phyloP scores from a whole-genome alignment of 2,797 vertebrate species.

The Zenarchopterus dispar region DNA sequence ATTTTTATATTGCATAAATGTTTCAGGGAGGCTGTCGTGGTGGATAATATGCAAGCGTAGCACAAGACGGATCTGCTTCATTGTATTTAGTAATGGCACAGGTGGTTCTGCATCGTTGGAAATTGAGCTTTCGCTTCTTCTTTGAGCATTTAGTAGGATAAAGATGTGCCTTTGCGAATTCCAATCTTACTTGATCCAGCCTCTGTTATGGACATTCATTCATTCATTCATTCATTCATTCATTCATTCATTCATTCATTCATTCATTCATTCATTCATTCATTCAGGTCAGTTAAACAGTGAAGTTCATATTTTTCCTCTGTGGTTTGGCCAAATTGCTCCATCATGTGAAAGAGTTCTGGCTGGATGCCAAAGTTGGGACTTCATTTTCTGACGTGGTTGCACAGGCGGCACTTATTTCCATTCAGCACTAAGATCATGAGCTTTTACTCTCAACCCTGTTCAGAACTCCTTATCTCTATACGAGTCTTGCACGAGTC shows the following conservation, averaged over 20 bases:
- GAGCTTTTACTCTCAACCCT: too few species aligned
- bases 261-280: constrained; percentile 3
- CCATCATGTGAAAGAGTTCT: constrained; percentile 7
- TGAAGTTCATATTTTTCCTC: constrained; percentile 8
- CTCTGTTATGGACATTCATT: too few species aligned
- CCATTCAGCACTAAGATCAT: constrained; percentile 48
- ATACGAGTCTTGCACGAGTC: constrained; percentile 1
- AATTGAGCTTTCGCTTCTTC: constrained; percentile 4
- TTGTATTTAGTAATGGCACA: constrained; percentile 11
- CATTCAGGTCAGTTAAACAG: constrained; percentile 5
- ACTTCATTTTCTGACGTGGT: constrained; percentile 37
- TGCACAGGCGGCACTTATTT: constrained; percentile 33
- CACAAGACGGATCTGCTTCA: constrained; percentile 5
- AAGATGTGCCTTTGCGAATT: background rate
- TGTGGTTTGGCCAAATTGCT: background rate
- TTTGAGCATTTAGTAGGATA: background rate
- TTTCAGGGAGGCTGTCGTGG: background rate
- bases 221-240: constrained; percentile 2
- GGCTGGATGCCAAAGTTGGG: constrained; percentile 45
- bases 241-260: too few species aligned
- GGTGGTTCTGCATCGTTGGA: constrained; percentile 11
- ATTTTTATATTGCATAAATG: constrained; percentile 1
- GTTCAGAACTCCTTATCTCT: constrained; percentile 8
- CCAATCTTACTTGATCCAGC: too few species aligned
- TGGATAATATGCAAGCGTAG: constrained; percentile 8